Percentiles rank a stretch among this genome's conserved stretches.
phyloP scores from a whole-genome alignment of 2,113 vertebrate species.

The Opisthocomus hoazin region DNA sequence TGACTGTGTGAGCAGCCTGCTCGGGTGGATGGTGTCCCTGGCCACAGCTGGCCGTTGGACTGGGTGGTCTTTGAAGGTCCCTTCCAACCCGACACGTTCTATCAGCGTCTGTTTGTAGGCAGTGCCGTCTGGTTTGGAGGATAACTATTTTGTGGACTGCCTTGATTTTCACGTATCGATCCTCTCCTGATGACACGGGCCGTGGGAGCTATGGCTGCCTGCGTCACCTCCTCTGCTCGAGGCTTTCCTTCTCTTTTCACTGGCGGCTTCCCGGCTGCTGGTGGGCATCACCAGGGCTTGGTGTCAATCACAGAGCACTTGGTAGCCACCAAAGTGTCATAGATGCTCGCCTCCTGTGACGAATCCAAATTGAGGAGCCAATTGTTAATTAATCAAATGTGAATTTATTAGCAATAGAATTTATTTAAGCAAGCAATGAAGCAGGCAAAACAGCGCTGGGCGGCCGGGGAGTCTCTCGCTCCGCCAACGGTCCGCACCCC shows the following conservation, averaged over 20 bases:
- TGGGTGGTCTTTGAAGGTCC: neutral
- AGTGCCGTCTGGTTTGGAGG: neutral
- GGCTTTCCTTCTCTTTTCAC: neutral
- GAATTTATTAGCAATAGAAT: too few species aligned
- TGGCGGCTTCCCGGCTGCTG: neutral
- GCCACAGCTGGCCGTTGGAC: too few species aligned
- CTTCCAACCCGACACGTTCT: neutral
- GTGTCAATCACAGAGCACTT: neutral
- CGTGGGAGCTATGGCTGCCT: accelerated
- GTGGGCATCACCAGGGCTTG: neutral
- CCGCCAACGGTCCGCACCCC: too few species aligned
- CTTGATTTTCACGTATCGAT: neutral
- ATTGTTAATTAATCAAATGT: too few species aligned
- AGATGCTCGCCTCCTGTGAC: too few species aligned
- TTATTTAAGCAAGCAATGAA: too few species aligned
- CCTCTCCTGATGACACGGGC: neutral
- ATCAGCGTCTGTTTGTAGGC: neutral
- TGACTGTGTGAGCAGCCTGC: neutral
- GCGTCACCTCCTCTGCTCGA: neutral
- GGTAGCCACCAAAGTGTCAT: neutral
- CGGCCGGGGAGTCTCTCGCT: too few species aligned
- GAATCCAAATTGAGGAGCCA: too few species aligned
- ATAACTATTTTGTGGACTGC: accelerated
- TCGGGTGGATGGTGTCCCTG: neutral
- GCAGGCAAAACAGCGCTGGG: too few species aligned